Conservation (phyloP, 2,113 vertebrate genomes). For the Petaurus breviceps region DNA sequence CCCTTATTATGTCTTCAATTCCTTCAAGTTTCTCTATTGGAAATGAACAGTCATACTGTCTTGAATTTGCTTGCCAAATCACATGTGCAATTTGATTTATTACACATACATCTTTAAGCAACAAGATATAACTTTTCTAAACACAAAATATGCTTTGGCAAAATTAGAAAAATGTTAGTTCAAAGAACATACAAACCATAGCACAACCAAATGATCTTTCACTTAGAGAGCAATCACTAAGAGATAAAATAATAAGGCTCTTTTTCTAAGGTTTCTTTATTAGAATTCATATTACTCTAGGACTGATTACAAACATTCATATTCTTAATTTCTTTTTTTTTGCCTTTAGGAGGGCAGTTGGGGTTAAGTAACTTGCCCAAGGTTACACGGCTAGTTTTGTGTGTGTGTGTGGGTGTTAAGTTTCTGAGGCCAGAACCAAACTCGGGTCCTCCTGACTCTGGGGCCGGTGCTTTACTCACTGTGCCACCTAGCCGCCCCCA, state of each 20-base stretch:
- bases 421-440: too few relatives aligned
- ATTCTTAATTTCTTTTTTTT: not conserved
- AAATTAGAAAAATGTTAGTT: not conserved
- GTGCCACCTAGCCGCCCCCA: too few relatives aligned
- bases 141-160: not conserved
- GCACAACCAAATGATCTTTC: not conserved
- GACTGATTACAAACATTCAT: not conserved
- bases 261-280: too few relatives aligned
- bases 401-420: too few relatives aligned
- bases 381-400: too few relatives aligned
- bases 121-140: not conserved
- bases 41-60: not conserved
- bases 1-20: not conserved
- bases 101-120: not conserved
- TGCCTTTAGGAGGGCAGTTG: too few relatives aligned
- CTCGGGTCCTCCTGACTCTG: too few relatives aligned
- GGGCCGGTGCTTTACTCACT: too few relatives aligned
- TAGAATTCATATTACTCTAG: not conserved
- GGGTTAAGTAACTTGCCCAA: too few relatives aligned
- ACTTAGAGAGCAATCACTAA: not conserved
- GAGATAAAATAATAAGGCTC: not conserved
- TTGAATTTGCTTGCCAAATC: not conserved
- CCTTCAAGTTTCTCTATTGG: not conserved
- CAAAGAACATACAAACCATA: not conserved
- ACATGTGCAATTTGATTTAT: not conserved